Evolutionary conservation across 2,888 invertebrate species (phyloP), one percentile per base, ranked within the genome.

Genomic region (Agonopterix alstromeriana): DNA sequence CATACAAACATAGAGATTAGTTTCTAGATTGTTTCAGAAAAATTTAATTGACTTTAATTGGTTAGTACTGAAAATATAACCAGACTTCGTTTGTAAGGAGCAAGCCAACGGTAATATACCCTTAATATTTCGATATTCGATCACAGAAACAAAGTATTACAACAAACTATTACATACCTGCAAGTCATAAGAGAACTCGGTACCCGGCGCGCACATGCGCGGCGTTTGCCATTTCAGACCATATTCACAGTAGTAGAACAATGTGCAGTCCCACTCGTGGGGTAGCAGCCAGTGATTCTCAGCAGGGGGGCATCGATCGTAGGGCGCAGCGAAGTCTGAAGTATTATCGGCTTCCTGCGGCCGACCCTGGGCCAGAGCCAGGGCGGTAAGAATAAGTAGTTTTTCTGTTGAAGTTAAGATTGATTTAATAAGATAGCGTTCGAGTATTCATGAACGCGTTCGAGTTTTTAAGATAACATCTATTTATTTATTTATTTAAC

Each of bases 251-350:
- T 82, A 81, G 63, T 86, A 86, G 60, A 81, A 86, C 55, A 72
- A 73, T 0, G 73, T 72, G 58, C 85, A 86, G 51, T 81, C 75
- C 10, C 68, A 74, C 41, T 86, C 85, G 54, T 86, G 83, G 2
- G 73, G 72, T 0, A 82, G 48, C 0, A 82, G 59, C 44, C 52
- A 55, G 45, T 78, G 77, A 55, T 62, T 90, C 91, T 90, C 94
- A 93, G 85, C 92, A 75, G 73, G 86, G 89, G 63, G 95, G 88
- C 54, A 94, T 61, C 92, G 70, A 52, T 92, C 90, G 47, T 93
- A 76, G 67, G 90, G 90, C 88, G 59, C 93, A 73, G 70, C 90
- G 2, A 11, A 5, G 12, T 42, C 42, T 12, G 11, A 8, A 8
- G 8, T 38, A 10, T 10, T 10, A 38, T 11, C 42, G 42, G 12